Percentiles rank a stretch among this genome's conserved stretches.
phyloP scores from a whole-genome alignment of 2,113 vertebrate species.

The Sinocyclocheilus anophthalmus region DNA sequence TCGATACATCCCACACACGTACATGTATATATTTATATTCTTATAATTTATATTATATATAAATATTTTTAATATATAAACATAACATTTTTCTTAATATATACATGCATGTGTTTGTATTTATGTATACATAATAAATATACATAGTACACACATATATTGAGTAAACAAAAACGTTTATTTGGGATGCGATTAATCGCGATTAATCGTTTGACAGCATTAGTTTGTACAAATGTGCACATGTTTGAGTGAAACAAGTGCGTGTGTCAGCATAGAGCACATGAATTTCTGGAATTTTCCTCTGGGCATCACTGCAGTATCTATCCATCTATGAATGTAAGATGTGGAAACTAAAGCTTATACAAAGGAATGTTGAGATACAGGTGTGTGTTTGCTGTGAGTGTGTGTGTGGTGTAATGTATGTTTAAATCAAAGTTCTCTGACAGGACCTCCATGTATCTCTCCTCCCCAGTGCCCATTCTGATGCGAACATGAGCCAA shows the following conservation, averaged over 20 bases:
- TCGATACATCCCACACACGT: no score
- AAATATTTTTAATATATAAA: no score
- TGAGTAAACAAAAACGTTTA: no score
- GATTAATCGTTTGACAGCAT: no score
- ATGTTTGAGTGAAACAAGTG: constrained; percentile 19
- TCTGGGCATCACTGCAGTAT: constrained; percentile 35
- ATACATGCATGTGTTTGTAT: no score
- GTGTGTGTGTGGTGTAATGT: constrained; percentile 12
- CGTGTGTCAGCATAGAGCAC: constrained; percentile 10
- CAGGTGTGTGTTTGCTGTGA: constrained; percentile 51
- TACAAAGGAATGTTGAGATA: constrained; percentile 37
- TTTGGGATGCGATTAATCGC: no score
- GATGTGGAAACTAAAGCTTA: constrained; percentile 26
- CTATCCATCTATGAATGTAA: constrained; percentile 42
- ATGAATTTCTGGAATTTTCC: not conserved
- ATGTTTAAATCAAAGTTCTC: constrained; percentile 51
- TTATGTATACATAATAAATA: no score
- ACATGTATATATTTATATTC: no score
- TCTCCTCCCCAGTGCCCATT: constrained; percentile 50
- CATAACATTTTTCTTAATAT: no score
- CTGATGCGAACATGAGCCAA: constrained; percentile 64
- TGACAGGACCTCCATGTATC: constrained; percentile 56
- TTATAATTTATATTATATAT: no score
- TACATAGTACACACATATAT: no score
- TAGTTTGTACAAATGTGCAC: constrained; percentile 19